Conservation (phyloP, 2,113 vertebrate species). For the Calidris pugnax region DNA sequence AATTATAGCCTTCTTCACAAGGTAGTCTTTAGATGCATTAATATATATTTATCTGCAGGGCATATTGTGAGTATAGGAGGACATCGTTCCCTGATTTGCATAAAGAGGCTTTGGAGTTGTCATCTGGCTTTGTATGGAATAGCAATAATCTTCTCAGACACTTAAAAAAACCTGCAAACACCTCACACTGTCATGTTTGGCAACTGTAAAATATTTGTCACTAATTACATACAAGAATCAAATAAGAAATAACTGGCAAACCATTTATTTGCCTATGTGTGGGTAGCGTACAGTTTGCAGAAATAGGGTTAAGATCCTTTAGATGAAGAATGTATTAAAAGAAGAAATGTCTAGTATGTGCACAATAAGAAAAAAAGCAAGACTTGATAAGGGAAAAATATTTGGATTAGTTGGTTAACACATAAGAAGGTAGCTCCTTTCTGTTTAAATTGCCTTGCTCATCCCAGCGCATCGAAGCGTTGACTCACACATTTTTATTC, state of each 20-base stretch:
- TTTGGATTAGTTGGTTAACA: no score
- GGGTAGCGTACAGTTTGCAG: not conserved
- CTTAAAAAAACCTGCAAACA: not conserved
- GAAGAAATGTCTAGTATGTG: not conserved
- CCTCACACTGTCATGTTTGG: not conserved
- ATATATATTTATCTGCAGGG: constrained; percentile 34
- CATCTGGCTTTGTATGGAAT: not conserved
- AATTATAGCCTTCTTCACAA: constrained; percentile 18
- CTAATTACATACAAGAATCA: not conserved
- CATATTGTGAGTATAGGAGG: not conserved
- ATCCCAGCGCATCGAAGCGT: rapidly evolving
- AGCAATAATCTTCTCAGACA: not conserved
- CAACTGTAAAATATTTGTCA: not conserved
- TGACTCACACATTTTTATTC: not conserved
- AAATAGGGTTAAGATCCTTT: not conserved
- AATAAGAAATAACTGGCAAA: not conserved
- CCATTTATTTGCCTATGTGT: not conserved
- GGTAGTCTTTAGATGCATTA: constrained; percentile 9
- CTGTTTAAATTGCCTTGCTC: not conserved
- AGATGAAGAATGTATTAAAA: not conserved
- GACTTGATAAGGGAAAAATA: not conserved
- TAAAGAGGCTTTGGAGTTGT: not conserved
- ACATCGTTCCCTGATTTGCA: not conserved
- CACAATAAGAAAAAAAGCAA: not conserved
- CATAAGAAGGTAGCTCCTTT: rapidly evolving